These are phyloP conservation scores for Porites evermanni DNA, from an alignment of 92 coral and sea anemone species.

Conservation along the genomic window DNA sequence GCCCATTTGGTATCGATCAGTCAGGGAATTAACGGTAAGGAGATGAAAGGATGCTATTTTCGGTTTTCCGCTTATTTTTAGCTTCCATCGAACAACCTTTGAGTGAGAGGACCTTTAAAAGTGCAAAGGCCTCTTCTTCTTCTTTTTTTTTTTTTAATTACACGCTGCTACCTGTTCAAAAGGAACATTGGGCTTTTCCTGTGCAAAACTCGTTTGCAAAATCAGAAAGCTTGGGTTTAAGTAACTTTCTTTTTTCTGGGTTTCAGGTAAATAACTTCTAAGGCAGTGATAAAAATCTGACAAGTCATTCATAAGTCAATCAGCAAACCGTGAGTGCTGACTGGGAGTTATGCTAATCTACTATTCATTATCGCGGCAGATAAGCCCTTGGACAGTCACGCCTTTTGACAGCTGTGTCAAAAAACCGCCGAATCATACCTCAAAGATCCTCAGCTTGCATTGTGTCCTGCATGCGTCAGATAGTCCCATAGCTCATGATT, in stretches of 20 bases:
- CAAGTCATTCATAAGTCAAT: conserved; percentile 70
- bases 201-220: not conserved
- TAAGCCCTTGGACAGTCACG: conserved; percentile 77
- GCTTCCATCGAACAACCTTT: conserved; percentile 16
- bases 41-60: conserved; percentile 48
- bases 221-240: not conserved
- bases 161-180: conserved; percentile 9
- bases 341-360: conserved; percentile 85
- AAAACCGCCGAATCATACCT: conserved; percentile 49
- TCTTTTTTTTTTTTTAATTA: conserved; percentile 6
- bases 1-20: conserved; percentile 40
- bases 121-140: conserved; percentile 16
- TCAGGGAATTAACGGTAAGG: conserved; percentile 28
- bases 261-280: conserved; percentile 28
- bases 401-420: conserved; percentile 81
- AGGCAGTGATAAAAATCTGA: conserved; percentile 58
- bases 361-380: conserved; percentile 82
- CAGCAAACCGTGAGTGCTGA: conserved; percentile 86
- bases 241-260: not conserved
- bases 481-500: conserved; percentile 44
- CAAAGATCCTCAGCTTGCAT: conserved; percentile 48
- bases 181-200: not conserved
- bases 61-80: conserved; percentile 36
- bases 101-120: conserved; percentile 5
- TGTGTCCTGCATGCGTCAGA: conserved; percentile 50